phyloP scores from a whole-genome alignment of 2,888 invertebrate species.

The Cremastinae sp. region DNA sequence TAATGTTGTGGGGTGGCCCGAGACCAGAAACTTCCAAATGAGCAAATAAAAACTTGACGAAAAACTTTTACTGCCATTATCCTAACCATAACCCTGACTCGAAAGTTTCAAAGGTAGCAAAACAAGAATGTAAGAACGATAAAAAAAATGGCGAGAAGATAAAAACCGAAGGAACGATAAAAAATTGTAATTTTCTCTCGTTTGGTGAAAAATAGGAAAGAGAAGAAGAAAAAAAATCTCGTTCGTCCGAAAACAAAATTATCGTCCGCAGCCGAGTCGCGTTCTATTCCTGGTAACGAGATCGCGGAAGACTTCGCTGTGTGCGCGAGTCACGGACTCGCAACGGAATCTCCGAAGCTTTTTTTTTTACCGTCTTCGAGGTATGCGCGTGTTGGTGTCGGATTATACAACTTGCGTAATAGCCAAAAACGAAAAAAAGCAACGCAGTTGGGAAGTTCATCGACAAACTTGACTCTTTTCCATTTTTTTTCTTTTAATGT shows the following conservation, averaged over 20 bases:
- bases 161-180: not conserved
- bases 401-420: slow-evolving; percentile 58
- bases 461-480: slow-evolving; percentile 34
- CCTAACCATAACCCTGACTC: slow-evolving; percentile 8
- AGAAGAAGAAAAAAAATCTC: slow-evolving; percentile 35
- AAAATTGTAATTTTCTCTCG: not conserved
- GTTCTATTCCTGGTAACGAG: slow-evolving; percentile 59
- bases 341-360: slow-evolving; percentile 42
- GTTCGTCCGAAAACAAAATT: slow-evolving; percentile 55
- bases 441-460: slow-evolving; percentile 4
- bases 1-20: slow-evolving; percentile 24
- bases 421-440: slow-evolving; percentile 6
- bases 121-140: not conserved
- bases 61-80: slow-evolving; percentile 37
- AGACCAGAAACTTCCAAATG: slow-evolving; percentile 31
- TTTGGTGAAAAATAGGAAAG: not conserved
- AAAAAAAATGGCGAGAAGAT: not conserved
- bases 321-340: slow-evolving; percentile 24
- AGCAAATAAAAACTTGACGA: slow-evolving; percentile 46
- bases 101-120: not conserved
- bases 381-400: slow-evolving; percentile 32
- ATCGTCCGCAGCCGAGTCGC: slow-evolving; percentile 54
- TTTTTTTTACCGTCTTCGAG: slow-evolving; percentile 31
- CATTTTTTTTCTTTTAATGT: too few species aligned
- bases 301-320: slow-evolving; percentile 54